phyloP scores from a whole-genome alignment of 2,888 invertebrate genomes.

The Epicampocera succincta region DNA sequence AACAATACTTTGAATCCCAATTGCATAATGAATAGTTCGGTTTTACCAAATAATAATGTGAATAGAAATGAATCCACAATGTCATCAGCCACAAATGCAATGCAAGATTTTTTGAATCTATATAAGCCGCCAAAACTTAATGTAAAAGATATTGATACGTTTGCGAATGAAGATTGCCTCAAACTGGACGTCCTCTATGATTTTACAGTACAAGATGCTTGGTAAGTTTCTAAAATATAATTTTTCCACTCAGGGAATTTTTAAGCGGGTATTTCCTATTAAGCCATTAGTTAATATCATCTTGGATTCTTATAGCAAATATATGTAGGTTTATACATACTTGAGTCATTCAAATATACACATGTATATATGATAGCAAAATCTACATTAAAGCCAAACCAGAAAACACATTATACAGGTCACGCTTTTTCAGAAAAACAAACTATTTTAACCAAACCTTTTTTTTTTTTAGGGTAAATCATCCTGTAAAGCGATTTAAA shows the following conservation, averaged over 20 bases:
- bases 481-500: slow-evolving; percentile 94
- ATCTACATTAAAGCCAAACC: too few relatives aligned
- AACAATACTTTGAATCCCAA: slow-evolving; percentile 28
- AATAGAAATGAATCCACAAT: slow-evolving; percentile 55
- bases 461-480: slow-evolving; percentile 86
- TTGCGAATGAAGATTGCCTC: slow-evolving; percentile 90
- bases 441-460: too few relatives aligned
- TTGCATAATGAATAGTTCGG: slow-evolving; percentile 49
- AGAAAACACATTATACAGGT: too few relatives aligned
- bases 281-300: slow-evolving; percentile 70
- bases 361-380: too few relatives aligned
- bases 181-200: slow-evolving; percentile 93
- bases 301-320: slow-evolving; percentile 73
- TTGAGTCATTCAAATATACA: too few relatives aligned
- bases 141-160: slow-evolving; percentile 89
- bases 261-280: slow-evolving; percentile 71
- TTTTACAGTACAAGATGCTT: slow-evolving; percentile 91
- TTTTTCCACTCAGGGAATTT: slow-evolving; percentile 64
- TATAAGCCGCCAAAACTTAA: slow-evolving; percentile 90
- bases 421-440: too few relatives aligned
- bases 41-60: slow-evolving; percentile 58
- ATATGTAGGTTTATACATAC: too few relatives aligned
- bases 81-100: slow-evolving; percentile 73
- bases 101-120: slow-evolving; percentile 79
- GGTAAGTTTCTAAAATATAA: slow-evolving; percentile 84